Evolutionary conservation across 2,888 invertebrate species (phyloP).

Genomic region (Icerya purchasi): DNA sequence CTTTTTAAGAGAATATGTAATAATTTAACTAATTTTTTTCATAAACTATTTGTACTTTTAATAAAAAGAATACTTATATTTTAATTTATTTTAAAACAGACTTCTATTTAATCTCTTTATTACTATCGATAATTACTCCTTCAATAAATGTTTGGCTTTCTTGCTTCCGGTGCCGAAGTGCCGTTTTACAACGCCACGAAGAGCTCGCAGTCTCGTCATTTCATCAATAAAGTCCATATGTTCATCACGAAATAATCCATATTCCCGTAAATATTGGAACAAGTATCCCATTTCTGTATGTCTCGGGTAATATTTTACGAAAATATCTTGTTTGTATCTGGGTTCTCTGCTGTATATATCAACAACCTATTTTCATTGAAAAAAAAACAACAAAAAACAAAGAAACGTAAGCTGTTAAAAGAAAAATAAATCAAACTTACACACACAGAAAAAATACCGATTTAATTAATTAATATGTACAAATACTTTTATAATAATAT

Average conservation of each 20-base stretch:
- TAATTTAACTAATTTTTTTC: too few relatives aligned
- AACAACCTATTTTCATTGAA: conserved; percentile 38
- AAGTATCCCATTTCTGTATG: conserved; percentile 52
- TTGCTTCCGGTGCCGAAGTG: conserved; percentile 5
- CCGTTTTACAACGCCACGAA: conserved; percentile 42
- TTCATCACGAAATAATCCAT: conserved; percentile 67
- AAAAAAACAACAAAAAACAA: too few relatives aligned
- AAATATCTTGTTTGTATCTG: conserved; percentile 43
- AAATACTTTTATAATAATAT: too few relatives aligned
- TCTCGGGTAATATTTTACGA: conserved; percentile 68
- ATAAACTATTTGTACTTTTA: too few relatives aligned
- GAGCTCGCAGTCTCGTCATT: conserved; percentile 48
- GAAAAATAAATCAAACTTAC: too few relatives aligned
- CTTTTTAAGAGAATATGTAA: too few relatives aligned
- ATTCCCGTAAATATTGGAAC: conserved; percentile 47
- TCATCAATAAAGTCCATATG: conserved; percentile 77
- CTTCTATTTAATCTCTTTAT: conserved; percentile 8
- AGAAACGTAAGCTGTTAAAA: too few relatives aligned
- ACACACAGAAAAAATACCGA: too few relatives aligned
- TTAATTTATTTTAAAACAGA: conserved; percentile 5
- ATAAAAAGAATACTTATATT: too few relatives aligned
- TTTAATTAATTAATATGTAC: too few relatives aligned
- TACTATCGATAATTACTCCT: conserved; percentile 10
- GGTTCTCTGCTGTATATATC: conserved; percentile 55
- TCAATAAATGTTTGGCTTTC: conserved; percentile 5